These are phyloP conservation scores for Meloidogyne exigua DNA, from an alignment of 1,140 invertebrate genomes.

Conservation along the genomic window DNA sequence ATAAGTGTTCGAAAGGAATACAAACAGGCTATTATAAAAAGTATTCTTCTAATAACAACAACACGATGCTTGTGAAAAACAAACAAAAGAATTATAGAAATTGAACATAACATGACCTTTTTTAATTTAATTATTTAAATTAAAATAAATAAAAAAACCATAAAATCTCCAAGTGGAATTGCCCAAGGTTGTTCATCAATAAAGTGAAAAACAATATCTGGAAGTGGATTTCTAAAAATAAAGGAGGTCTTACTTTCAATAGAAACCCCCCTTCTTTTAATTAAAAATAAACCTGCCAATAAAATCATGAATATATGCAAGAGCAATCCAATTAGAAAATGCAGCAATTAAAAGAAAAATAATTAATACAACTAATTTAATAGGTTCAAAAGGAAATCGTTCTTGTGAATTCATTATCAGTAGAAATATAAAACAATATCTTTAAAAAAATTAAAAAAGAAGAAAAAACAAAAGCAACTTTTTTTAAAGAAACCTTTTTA, in stretches of 20 bases:
- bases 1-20: conserved; percentile 51
- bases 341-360: conserved; percentile 50
- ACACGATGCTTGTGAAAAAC: conserved; percentile 55
- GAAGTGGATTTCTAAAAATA: conserved; percentile 48
- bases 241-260: no score
- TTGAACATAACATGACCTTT: conserved; percentile 41
- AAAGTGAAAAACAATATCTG: conserved; percentile 56
- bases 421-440: background rate
- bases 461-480: background rate
- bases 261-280: background rate
- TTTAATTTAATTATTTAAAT: background rate
- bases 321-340: conserved; percentile 58
- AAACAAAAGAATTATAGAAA: conserved; percentile 46
- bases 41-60: conserved; percentile 44
- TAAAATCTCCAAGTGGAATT: conserved; percentile 48
- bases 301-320: conserved; percentile 61
- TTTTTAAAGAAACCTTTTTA: no score
- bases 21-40: conserved; percentile 53
- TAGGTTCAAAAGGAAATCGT: conserved; percentile 37
- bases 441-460: conserved; percentile 10
- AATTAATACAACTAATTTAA: conserved; percentile 37
- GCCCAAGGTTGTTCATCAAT: conserved; percentile 59
- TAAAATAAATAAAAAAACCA: conserved; percentile 28
- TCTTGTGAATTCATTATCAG: background rate
- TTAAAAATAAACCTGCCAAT: conserved; percentile 49